phyloP scores from a whole-genome alignment of 1,140 invertebrate genomes.

The Polypedilum vanderplanki region DNA sequence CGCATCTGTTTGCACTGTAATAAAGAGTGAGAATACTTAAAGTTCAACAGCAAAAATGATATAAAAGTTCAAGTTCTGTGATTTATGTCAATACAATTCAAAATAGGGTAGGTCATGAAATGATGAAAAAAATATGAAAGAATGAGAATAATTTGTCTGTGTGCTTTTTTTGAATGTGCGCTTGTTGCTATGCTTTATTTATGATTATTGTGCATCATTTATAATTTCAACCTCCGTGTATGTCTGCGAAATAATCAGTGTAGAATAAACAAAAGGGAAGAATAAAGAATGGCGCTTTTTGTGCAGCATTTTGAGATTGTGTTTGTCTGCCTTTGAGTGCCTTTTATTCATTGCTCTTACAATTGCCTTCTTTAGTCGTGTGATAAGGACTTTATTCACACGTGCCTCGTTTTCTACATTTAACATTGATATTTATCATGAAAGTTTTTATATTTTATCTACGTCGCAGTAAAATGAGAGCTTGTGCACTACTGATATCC shows the following conservation, averaged over 20 bases:
- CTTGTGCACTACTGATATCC: too few species aligned
- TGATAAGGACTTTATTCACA: too few species aligned
- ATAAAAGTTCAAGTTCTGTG: background rate
- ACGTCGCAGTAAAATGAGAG: too few species aligned
- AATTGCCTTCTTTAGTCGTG: too few species aligned
- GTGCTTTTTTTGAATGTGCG: slow-evolving; percentile 17
- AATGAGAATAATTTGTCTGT: slow-evolving; percentile 6
- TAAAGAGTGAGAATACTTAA: too few species aligned
- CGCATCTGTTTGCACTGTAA: too few species aligned
- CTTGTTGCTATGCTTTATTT: slow-evolving; percentile 18
- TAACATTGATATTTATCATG: too few species aligned
- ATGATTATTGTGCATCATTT: slow-evolving; percentile 19
- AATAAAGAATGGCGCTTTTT: background rate
- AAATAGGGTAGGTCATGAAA: slow-evolving; percentile 4
- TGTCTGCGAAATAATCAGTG: background rate
- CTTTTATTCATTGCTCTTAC: background rate
- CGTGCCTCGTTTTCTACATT: too few species aligned
- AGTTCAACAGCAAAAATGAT: too few species aligned
- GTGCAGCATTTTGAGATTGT: background rate
- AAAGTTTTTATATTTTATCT: too few species aligned
- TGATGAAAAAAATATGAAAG: background rate
- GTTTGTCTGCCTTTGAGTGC: too few species aligned
- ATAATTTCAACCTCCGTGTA: background rate
- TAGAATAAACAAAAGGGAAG: background rate
- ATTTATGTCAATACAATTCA: slow-evolving; percentile 7